Evolutionary conservation across 2,797 vertebrate genomes (phyloP), one percentile per base, ranked within the genome.

Genomic region (Neolamprologus multifasciatus): DNA sequence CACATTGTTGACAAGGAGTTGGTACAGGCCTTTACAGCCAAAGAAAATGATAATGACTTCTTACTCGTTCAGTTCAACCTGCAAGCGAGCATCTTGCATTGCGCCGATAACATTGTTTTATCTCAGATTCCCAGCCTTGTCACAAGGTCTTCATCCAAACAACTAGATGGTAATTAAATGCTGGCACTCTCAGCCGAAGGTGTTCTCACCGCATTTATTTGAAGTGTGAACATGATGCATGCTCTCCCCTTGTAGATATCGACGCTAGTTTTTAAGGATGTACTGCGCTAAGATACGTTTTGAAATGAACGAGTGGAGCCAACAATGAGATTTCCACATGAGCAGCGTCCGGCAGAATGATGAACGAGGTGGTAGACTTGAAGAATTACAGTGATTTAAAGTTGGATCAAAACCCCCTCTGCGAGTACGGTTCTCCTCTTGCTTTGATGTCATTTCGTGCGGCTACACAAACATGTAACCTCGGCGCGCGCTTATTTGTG

Each of bases 301-400:
- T 89, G 89, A 90, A 92, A 92, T 94, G 92, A 95, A 90, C 88
- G 86, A 94, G 90, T 93, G 92, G 91, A 94, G 95, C 92, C 93
- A 83, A 94, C 92, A 94, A 93, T 94, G 94, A 94, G 92, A 93
- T 95, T 95, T 96, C 94, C 94, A 94, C 94, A 94, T 88, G 87
- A 94, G 91, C 89, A 84, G 91, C 88, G 94, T 94, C 94, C 91
- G 89, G 93, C 94, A 94, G 91, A 80, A 95, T 95, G 95, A 95
- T 94, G 76, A 95, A 95, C 80, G 93, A 94, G 86, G 81, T 43
- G 87, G 82, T 45, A 86, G 90, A 89, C 84, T 71, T 43, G 76
- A 78, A 71, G 87, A 91, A 92, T 90, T 89, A 85, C 85, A 86
- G 86, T 82, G 90, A 94, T 91, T 93, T 91, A 89, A 92, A 93